phyloP scores from a whole-genome alignment of 1,140 invertebrate species.

The Bombus vancouverensis region DNA sequence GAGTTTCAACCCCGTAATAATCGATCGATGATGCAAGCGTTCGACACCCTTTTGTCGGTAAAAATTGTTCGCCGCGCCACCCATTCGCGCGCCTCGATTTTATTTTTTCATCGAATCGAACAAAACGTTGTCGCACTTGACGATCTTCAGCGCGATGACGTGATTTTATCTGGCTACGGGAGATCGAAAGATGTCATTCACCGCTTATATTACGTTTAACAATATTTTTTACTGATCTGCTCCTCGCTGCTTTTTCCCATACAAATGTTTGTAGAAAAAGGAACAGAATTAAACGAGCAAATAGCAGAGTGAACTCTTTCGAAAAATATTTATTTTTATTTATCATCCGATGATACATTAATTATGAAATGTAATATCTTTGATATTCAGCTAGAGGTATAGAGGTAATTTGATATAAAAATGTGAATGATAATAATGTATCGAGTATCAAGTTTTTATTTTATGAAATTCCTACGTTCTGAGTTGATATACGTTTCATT shows the following conservation, averaged over 20 bases:
- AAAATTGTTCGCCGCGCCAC: background rate
- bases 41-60: background rate
- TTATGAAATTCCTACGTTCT: too few species aligned
- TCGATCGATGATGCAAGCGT: slow-evolving; percentile 14
- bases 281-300: background rate
- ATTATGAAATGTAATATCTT: too few species aligned
- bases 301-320: background rate
- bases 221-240: background rate
- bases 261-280: background rate
- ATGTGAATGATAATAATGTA: too few species aligned
- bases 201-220: background rate
- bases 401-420: too few species aligned
- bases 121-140: background rate
- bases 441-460: too few species aligned
- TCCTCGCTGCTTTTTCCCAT: background rate
- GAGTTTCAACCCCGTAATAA: background rate
- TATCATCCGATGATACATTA: too few species aligned
- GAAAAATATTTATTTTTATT: too few species aligned
- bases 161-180: slow-evolving; percentile 10
- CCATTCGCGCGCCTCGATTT: background rate
- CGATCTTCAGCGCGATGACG: background rate
- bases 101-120: background rate
- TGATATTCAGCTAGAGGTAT: too few species aligned
- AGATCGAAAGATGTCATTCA: background rate
- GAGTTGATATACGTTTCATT: background rate